Evolutionary conservation across 2,888 invertebrate species (phyloP).

Genomic region (Drosophila suboccidentalis): DNA sequence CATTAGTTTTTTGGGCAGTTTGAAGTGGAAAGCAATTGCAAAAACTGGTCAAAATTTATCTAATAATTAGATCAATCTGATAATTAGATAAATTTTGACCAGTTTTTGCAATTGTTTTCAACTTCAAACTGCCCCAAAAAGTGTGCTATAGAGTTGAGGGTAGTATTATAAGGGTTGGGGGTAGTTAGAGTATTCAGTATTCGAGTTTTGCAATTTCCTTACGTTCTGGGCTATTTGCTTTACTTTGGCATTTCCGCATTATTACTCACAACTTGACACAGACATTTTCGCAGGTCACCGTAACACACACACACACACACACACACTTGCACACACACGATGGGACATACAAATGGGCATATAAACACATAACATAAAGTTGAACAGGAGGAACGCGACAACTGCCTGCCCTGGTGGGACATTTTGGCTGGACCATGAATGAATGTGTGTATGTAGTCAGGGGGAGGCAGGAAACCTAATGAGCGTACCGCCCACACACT

Average conservation of each 20-base stretch:
- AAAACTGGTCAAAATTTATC: too few relatives aligned
- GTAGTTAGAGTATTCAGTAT: constrained; percentile 25
- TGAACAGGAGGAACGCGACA: constrained; percentile 60
- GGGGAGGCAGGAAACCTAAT: constrained; percentile 59
- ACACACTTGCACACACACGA: constrained; percentile 4
- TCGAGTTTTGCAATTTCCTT: not conserved
- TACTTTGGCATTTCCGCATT: constrained; percentile 66
- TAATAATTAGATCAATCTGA: too few relatives aligned
- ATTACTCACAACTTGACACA: constrained; percentile 79
- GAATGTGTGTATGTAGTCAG: not conserved
- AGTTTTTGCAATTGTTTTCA: too few relatives aligned
- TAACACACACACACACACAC: constrained; percentile 26
- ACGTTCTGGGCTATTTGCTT: constrained; percentile 44
- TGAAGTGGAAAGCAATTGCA: too few relatives aligned
- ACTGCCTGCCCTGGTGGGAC: constrained; percentile 71
- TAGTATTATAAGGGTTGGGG: not conserved
- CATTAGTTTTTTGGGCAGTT: not conserved
- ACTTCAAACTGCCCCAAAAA: not conserved
- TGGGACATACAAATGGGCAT: constrained; percentile 40
- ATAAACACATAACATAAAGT: constrained; percentile 60
- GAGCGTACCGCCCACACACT: constrained; percentile 73
- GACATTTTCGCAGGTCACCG: constrained; percentile 68
- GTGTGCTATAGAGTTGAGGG: constrained; percentile 1
- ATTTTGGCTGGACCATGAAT: constrained; percentile 57
- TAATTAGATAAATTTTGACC: too few relatives aligned